phyloP scores from a whole-genome alignment of 2,113 vertebrate species.

The Cavia porcellus region DNA sequence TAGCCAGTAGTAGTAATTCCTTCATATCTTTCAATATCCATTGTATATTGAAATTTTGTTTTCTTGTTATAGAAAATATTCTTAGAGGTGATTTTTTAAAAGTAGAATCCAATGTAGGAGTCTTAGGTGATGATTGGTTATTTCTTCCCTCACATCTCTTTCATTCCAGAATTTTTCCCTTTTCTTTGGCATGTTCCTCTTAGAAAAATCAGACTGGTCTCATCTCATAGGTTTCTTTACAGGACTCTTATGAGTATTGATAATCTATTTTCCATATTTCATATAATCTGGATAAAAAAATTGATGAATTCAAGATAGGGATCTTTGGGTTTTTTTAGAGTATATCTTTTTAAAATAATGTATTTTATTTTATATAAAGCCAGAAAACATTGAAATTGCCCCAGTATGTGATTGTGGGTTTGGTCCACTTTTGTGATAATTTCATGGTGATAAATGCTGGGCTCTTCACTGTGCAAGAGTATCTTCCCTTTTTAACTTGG shows the following conservation, averaged over 20 bases:
- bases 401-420: background rate
- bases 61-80: background rate
- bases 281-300: background rate
- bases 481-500: background rate
- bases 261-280: background rate
- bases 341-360: background rate
- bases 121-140: background rate
- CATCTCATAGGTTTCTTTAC: background rate
- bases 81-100: background rate
- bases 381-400: background rate
- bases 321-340: background rate
- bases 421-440: background rate
- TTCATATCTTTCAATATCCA: background rate
- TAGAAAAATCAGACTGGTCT: background rate
- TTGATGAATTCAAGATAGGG: background rate
- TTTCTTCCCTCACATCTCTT: background rate
- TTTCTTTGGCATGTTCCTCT: background rate
- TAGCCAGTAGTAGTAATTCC: background rate
- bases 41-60: background rate
- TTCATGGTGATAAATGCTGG: background rate
- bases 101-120: background rate
- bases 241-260: background rate
- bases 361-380: constrained; percentile 12
- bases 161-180: background rate
- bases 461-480: background rate